phyloP scores from a whole-genome alignment of 2,113 vertebrate species.

The Ophiodon elongatus region DNA sequence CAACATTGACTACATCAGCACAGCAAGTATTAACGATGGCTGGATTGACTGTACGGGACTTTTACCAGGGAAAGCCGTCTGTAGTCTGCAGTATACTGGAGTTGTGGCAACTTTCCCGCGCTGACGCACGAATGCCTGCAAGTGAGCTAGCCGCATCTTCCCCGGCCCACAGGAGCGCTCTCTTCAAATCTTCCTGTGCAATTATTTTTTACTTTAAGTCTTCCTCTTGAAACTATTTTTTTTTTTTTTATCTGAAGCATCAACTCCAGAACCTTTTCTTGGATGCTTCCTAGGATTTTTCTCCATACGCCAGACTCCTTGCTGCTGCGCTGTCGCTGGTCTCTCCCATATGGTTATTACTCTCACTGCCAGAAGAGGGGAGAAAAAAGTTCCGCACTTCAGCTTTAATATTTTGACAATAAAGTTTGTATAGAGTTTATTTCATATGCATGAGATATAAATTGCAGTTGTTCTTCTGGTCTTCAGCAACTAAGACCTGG shows the following conservation, averaged over 20 bases:
- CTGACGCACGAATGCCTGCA: no score
- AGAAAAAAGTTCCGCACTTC: not conserved
- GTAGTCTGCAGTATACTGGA: not conserved
- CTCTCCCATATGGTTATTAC: not conserved
- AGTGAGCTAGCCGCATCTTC: no score
- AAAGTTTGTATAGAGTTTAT: conserved; percentile 24
- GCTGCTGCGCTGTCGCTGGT: not conserved
- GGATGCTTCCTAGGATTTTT: not conserved
- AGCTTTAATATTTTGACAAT: conserved; percentile 24
- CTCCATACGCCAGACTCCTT: not conserved
- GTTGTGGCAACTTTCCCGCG: not conserved
- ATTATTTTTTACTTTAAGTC: not conserved
- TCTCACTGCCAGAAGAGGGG: not conserved
- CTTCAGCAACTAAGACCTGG: conserved; percentile 35
- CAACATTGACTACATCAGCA: not conserved
- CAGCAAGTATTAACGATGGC: conserved; percentile 19
- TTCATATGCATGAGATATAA: conserved; percentile 74
- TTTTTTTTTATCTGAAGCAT: not conserved
- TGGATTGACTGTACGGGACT: conserved; percentile 22
- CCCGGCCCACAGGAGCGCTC: no score
- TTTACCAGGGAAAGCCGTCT: conserved; percentile 4
- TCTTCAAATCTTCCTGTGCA: no score
- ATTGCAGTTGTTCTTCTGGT: conserved; percentile 6
- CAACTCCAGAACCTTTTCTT: no score
- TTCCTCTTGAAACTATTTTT: not conserved